Base-by-base conservation (phyloP, 2,888 invertebrate genomes). In the Craniophora ligustri region DNA sequence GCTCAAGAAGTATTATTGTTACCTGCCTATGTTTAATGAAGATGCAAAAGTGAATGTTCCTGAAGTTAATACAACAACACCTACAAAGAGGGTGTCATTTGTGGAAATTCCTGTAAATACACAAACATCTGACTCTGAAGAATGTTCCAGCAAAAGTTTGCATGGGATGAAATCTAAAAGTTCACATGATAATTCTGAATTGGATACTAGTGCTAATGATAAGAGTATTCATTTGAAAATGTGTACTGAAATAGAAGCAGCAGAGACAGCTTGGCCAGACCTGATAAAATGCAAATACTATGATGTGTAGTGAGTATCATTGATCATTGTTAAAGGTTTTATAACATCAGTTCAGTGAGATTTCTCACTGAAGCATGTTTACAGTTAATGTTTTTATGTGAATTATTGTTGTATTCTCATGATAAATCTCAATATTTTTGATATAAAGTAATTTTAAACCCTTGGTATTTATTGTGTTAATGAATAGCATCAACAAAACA, bases 231-330 rank as follows among this genome's bases (percentile, higher is more conserved):
- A 87, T 41, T 62, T 91, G 7, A 88, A 89, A 62, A 81, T 86
- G 81, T 74, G 82, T 41, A 79, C 86, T 1, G 85, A 90, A 67
- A 64, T 65, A 13, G 90, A 94, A 41, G 94, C 92, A 18, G 82
- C 76, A 8, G 83, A 87, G 14, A 81, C 81, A 15, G 32, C 74
- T 0, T 97, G 96, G 95, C 95, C 96, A 2, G 92, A 95, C 41
- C 85, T 95, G 13, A 84, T 95, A 45, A 91, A 94, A 57, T 95
- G 95, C 66, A 94, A 95, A 81, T 94, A 94, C 79, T 95, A 96
- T 89, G 97, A 96, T 78, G 93, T 97, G 56, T 94, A 96, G 97
- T 97, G 87, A 95, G 95, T 95, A 82, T 34, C 3, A 19, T 41
- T 35, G 23, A 15, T 38, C 10, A 32, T 13, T 38, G n/a, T 13